Evolutionary conservation across 2,888 invertebrate species (phyloP), one percentile per base, ranked within the genome.

Genomic region (Resseliella maxima): DNA sequence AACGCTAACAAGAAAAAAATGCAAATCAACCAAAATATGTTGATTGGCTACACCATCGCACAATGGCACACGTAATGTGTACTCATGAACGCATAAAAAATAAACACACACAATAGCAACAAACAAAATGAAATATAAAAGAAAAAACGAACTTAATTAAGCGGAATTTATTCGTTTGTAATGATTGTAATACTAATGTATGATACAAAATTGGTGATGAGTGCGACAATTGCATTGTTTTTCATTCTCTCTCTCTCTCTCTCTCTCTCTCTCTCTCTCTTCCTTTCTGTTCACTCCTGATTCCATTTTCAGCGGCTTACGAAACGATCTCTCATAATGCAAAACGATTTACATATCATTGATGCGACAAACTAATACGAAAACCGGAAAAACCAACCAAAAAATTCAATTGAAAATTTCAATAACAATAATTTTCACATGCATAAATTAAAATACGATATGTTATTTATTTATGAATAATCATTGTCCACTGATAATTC

Each of bases 381-480:
- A 72, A 59, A 59, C 59, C 5, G 24, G n/a, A 31, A 72, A 72
- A 1, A 31, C 31, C 27, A 72, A 72, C 21, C 6, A 35, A 15
- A 72, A 72, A 31, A 72, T 72, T 10, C 27, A 24, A 59, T 59
- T n/a, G 5, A 59, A 50, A n/a, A 72, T 72, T 72, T 72, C 31
- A 72, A 72, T 72, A 72, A 72, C 72, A 72, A 72, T 72, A 72
- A 72, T 72, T 31, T 72, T 59, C 27, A 27, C 27, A 59, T 72
- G 35, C 72, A 72, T 72, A 72, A 72, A 72, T 72, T 72, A 72
- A 72, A 72, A 72, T 72, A n/a, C 72, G 35, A 72, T 72, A 35
- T 72, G 72, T 35, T n/a, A n/a, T n/a, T 72, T 31, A 72, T 72
- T 59, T 59, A 59, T 72, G 59, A 2, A 31, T 72, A 72, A 72